These are phyloP conservation scores for Lophotis ruficrista DNA, from an alignment of 2,113 vertebrate genomes.

Conservation along the genomic window DNA sequence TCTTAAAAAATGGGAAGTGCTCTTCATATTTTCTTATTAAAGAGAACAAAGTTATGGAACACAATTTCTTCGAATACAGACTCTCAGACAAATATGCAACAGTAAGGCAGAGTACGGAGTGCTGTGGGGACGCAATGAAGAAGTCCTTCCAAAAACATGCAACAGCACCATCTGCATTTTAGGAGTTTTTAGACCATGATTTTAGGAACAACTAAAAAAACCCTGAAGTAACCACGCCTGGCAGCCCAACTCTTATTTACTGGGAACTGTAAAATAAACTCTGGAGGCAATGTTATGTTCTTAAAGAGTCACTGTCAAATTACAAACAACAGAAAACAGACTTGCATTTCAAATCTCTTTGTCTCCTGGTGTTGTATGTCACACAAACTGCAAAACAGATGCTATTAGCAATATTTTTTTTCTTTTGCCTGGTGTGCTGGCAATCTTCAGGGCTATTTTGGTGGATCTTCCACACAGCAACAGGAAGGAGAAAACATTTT, in stretches of 20 bases:
- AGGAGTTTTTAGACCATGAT: slow-evolving; percentile 18
- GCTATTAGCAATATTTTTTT: not conserved
- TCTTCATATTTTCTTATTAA: not conserved
- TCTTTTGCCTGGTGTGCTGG: not conserved
- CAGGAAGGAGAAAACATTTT: slow-evolving; percentile 54
- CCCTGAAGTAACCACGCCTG: not conserved
- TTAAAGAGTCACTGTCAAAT: slow-evolving; percentile 25
- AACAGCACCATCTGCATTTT: not conserved
- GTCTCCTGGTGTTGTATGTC: not conserved
- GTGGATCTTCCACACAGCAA: slow-evolving; percentile 30
- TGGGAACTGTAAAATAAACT: slow-evolving; percentile 29
- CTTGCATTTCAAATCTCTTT: not conserved
- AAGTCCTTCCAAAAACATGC: not conserved
- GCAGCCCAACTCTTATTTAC: slow-evolving; percentile 32
- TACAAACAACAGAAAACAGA: slow-evolving; percentile 6
- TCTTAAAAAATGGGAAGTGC: not conserved
- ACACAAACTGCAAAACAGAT: slow-evolving; percentile 4
- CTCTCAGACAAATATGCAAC: not conserved
- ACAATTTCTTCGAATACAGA: not conserved
- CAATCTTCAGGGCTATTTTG: slow-evolving; percentile 40
- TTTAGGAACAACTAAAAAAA: not conserved
- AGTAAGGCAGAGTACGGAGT: not conserved
- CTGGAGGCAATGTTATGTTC: slow-evolving; percentile 1
- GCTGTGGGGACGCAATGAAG: not conserved
- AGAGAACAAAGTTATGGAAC: not conserved